Evolutionary conservation across 2,113 vertebrate genomes (phyloP), one percentile per base, ranked within the genome.

Genomic region (Pachypanchax playfairii): DNA sequence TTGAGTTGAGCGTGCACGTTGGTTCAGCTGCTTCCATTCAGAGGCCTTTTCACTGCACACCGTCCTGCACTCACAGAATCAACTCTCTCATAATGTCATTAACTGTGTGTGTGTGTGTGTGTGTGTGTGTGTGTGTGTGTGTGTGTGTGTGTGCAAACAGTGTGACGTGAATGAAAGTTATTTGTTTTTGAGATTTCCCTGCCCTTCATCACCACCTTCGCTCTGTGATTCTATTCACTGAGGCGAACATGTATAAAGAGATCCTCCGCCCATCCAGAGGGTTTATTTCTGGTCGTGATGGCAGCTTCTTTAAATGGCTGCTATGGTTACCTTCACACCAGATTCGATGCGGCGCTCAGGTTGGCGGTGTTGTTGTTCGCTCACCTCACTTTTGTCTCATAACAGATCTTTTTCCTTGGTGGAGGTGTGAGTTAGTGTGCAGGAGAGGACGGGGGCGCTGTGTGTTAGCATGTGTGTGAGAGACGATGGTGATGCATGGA

Each of bases 301-400:
- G 77, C 70, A 84, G 75, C 64, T 84, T 72, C 78, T 88, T 79
- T 79, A 78, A 75, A 70, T 47, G 55, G 90, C 88, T 92, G 87
- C 89, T 85, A 91, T 92, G 90, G 90, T 90, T 83, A 92, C 91
- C 54, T 87, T 88, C 85, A 84, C 85, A 85, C 85, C 75, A 82
- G 66, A 75, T 72, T 75, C 39, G 22, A 53, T 25, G 59, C 41
- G 73, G 61, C 56, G 64, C 66, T 84, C 47, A 81, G 79, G 83
- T 76, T 84, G 84, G 79, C 61, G 65, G 80, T 79, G 83, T 77
- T 77, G 63, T 70, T 75, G 73, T 76, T 51, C 35, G 20, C 53
- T 77, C 78, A 67, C 65, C 68, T 85, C 77, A 55, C 72, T 74
- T 77, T 71, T 70, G 66, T 79, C 65, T 73, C 62, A 38, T 31